Base-by-base conservation (phyloP, 2,888 invertebrate genomes). In the Sphecodes monilicornis region DNA sequence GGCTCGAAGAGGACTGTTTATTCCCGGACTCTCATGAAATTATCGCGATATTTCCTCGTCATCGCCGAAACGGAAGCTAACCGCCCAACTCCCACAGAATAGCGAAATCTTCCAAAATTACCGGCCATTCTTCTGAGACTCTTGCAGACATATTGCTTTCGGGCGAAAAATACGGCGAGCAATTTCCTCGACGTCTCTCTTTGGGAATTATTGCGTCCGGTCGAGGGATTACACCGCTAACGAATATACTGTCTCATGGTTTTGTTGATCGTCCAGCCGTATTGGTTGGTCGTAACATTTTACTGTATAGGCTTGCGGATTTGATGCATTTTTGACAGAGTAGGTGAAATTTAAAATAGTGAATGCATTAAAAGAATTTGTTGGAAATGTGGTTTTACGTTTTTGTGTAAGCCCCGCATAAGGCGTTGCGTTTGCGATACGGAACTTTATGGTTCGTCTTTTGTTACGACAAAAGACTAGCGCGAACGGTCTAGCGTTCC, bases 11-110 rank as follows among this genome's bases (percentile, higher is more conserved):
- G 22, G 29, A 64, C 57, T 68, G 82, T 80, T 82, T 79, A 79
- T 64, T 70, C 60, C 22, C 29, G n/a, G 43, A 32, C 22, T 41
- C 43, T 26, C 43, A 26, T n/a, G 36, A 72, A 76, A 82, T 82
- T 80, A 75, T 80, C 71, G 71, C 46, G 46, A 76, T 82, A 80
- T 82, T 80, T 82, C 66, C 75, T 82, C 70, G 75, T 80, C 82
- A 68, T 76, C 75, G 68, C 11, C 16, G 32, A 29, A 39, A 6
- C 66, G 5, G 29, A 74, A 29, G 26, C 29, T 6, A 26, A 26
- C 41, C 57, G 11, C 13, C 26, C 41, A 11, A 1, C 26, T 18
- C 5, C 11, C 3, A 3, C 46, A 8, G 3, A 2, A 5, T 3
- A 13, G 60, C 26, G 73, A 69, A 57, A 76, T 73, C 60, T 60